Evolutionary conservation across 1,140 invertebrate genomes (phyloP).

Genomic region (Cylas formicarius): DNA sequence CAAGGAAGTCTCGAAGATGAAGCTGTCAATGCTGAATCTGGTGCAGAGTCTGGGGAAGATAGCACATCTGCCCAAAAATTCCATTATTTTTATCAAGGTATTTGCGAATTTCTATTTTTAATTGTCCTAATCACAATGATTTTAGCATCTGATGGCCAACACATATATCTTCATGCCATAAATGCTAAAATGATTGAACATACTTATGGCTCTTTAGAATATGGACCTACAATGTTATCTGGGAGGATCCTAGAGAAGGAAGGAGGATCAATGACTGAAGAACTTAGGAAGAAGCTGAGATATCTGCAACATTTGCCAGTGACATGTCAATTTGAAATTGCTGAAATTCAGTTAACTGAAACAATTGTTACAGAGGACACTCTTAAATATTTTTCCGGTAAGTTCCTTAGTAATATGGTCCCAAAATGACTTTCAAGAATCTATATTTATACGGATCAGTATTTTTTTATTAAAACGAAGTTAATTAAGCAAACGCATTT

Average conservation of each 20-base stretch:
- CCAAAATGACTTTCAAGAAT: no score
- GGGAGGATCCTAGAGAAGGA: constrained; percentile 72
- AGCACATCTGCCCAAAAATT: constrained; percentile 18
- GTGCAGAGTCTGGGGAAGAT: constrained; percentile 1
- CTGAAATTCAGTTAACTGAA: constrained; percentile 72
- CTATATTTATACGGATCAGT: neutral
- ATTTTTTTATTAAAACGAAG: neutral
- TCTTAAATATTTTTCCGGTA: constrained; percentile 60
- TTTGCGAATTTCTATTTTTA: no score
- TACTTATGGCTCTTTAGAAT: constrained; percentile 74
- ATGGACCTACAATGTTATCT: constrained; percentile 54
- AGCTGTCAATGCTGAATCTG: neutral
- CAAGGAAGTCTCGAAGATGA: neutral
- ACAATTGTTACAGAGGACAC: constrained; percentile 63
- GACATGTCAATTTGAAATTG: constrained; percentile 82
- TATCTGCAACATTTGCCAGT: constrained; percentile 85
- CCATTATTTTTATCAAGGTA: constrained; percentile 81
- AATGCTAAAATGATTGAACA: constrained; percentile 85
- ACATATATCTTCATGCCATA: constrained; percentile 84
- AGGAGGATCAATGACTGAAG: constrained; percentile 73
- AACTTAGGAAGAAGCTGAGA: constrained; percentile 65
- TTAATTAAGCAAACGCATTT: constrained; percentile 19
- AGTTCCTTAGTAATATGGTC: neutral
- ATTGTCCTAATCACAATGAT: no score
- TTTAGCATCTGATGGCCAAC: constrained; percentile 79